These are phyloP conservation scores for Penaeus monodon DNA, from an alignment of 2,888 invertebrate species.

Conservation along the genomic window DNA sequence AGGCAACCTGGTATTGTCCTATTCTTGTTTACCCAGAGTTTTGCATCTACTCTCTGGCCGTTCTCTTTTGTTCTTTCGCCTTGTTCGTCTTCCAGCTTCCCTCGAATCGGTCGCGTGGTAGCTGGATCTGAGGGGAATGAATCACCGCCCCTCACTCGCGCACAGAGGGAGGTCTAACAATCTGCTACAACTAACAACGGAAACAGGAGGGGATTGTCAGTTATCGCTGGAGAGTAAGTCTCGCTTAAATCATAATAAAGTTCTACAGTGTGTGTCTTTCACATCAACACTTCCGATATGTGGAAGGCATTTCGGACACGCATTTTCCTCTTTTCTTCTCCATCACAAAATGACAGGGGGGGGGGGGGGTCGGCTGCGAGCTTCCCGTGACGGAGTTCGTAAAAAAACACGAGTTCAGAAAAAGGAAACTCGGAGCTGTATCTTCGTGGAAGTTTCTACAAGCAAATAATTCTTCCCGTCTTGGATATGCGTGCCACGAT, in stretches of 20 bases:
- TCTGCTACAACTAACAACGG: slow-evolving; percentile 21
- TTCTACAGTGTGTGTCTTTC: too few species aligned
- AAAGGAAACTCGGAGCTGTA: too few species aligned
- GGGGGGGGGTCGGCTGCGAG: background rate
- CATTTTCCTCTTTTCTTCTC: background rate
- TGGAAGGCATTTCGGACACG: too few species aligned
- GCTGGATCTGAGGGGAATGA: background rate
- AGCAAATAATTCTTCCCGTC: too few species aligned
- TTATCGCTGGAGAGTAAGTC: too few species aligned
- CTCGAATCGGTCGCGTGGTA: background rate
- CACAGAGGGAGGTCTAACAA: slow-evolving; percentile 17
- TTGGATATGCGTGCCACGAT: background rate
- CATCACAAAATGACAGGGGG: background rate
- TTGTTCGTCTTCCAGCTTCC: background rate
- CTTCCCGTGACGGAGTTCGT: slow-evolving; percentile 10
- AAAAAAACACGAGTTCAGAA: too few species aligned
- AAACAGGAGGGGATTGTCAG: slow-evolving; percentile 8
- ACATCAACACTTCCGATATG: too few species aligned
- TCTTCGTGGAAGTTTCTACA: too few species aligned
- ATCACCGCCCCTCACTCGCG: slow-evolving; percentile 24
- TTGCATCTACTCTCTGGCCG: too few species aligned
- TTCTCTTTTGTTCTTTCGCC: background rate
- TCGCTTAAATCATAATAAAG: too few species aligned
- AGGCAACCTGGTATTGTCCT: too few species aligned
- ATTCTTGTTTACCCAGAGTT: too few species aligned